Base-by-base conservation (phyloP, 2,888 invertebrate species). In the Aporophyla lueneburgensis region DNA sequence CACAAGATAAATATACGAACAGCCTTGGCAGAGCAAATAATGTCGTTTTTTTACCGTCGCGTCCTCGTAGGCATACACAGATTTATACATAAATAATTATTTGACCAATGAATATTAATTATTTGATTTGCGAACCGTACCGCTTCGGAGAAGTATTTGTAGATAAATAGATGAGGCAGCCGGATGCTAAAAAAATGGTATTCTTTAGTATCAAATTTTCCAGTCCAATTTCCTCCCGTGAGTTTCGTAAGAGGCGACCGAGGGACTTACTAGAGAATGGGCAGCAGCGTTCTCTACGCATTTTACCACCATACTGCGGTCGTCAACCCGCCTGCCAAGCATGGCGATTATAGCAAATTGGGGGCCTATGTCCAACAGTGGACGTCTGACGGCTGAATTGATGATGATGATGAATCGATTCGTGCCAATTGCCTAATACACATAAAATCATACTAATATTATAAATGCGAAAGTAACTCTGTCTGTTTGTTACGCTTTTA, bases 91-190 rank as follows among this genome's bases (percentile, higher is more conserved):
- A 62, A 53, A 62, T 65, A 62, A 63, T 74, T 72, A 78, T 74
- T 83, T 75, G 33, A 63, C n/a, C 24, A 43, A 21, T 75, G 79
- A 75, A 75, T 83, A 79, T 79, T 70, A 72, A 82, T 83, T 83
- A 72, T 83, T 83, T 82, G 83, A 63, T 24, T 61, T 70, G 43
- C 49, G 43, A 66, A 40, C 63, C 53, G 24, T 66, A 74, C 61
- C 51, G 58, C 24, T 70, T 79, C 66, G 10, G 0, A 10, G 71
- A 83, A 69, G 0, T 70, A 51, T 70, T 73, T 78, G 53, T 14
- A 12, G 21, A 33, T 59, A 71, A 54, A 65, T 24, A 56, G 0
- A 40, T n/a, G 19, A 14, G 2, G 19, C 19, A 75, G 24, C 33
- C 56, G 66, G 40, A 75, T 66, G 21, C 5, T 9, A 9, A 51